These are phyloP conservation scores for Mesoclemmys tuberculata DNA, from an alignment of 2,113 vertebrate genomes.

Conservation along the genomic window DNA sequence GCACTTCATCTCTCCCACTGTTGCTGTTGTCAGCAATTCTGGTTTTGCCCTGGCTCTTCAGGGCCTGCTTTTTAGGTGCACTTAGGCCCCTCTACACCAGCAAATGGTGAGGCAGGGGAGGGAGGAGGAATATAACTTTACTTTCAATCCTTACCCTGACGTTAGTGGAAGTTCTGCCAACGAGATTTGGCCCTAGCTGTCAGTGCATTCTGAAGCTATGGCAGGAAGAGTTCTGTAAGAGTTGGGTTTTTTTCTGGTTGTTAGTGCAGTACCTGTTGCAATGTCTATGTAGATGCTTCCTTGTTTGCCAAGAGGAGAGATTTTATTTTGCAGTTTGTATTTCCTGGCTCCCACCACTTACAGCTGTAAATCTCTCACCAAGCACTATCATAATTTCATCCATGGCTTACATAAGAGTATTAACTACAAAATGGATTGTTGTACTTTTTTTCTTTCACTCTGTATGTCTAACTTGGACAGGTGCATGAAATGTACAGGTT, in stretches of 20 bases:
- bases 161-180: not conserved
- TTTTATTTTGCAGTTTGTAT: not conserved
- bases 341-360: not conserved
- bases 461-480: not conserved
- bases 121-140: no score
- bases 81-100: not conserved
- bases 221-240: not conserved
- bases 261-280: not conserved
- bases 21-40: not conserved
- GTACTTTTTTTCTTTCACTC: not conserved
- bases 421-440: not conserved
- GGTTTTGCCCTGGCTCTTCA: not conserved
- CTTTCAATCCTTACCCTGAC: not conserved
- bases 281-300: not conserved
- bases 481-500: not conserved
- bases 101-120: not conserved
- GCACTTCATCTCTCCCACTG: not conserved
- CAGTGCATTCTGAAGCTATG: not conserved
- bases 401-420: not conserved
- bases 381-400: no score
- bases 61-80: not conserved
- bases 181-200: not conserved
- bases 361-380: not conserved
- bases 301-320: not conserved
- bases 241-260: not conserved